Conservation (phyloP, 2,797 vertebrate genomes). For the Rhyacichthys aspro region DNA sequence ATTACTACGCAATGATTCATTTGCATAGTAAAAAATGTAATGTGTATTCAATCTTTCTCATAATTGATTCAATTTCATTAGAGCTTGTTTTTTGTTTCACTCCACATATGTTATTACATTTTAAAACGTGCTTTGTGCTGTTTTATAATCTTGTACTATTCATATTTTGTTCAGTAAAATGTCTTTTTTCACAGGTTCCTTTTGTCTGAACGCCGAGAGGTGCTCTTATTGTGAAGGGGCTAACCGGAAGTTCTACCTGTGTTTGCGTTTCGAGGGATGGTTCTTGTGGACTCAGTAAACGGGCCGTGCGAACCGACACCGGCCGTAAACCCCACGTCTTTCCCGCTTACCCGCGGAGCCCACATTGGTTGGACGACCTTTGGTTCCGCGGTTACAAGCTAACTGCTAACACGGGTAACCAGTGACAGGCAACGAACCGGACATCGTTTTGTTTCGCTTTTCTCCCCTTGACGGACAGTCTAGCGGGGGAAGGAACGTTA, state of each 20-base stretch:
- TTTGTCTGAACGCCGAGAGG: too few species aligned
- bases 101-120: too few species aligned
- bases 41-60: too few species aligned
- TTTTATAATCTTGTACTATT: too few species aligned
- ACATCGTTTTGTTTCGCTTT: conserved; percentile 51
- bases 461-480: conserved; percentile 59
- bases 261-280: not conserved
- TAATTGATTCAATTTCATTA: too few species aligned
- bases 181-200: too few species aligned
- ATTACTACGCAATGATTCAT: too few species aligned
- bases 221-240: not conserved
- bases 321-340: not conserved
- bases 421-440: not conserved
- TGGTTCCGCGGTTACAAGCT: not conserved
- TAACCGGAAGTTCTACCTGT: not conserved
- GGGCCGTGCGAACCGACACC: conserved; percentile 9
- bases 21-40: too few species aligned
- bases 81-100: too few species aligned
- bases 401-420: not conserved
- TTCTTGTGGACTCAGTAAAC: not conserved
- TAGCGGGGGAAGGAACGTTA: conserved; percentile 55
- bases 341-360: not conserved
- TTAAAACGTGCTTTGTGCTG: too few species aligned
- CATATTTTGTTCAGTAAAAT: too few species aligned
- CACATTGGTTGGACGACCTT: too few species aligned